Conservation (phyloP, 2,797 vertebrate species). For the Austrolebias charrua region DNA sequence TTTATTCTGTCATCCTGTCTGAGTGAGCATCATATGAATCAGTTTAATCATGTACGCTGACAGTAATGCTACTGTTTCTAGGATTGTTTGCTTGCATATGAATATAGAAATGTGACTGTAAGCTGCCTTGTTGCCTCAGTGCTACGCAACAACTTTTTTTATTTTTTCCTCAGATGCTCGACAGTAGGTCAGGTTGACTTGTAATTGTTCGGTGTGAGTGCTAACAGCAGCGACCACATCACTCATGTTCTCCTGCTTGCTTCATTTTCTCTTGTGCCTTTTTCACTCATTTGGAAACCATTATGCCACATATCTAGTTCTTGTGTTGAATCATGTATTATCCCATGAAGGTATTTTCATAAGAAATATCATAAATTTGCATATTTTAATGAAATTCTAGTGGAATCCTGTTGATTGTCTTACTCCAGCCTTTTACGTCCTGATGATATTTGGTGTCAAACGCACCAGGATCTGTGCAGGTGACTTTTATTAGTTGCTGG, state of each 20-base stretch:
- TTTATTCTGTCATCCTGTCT: slow-evolving; percentile 31
- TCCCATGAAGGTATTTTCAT: slow-evolving; percentile 65
- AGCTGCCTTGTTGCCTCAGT: slow-evolving; percentile 40
- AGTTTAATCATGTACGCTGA: slow-evolving; percentile 40
- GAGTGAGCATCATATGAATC: slow-evolving; percentile 20
- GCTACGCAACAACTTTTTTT: slow-evolving; percentile 6
- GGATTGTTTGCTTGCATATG: slow-evolving; percentile 49
- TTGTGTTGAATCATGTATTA: slow-evolving; percentile 49
- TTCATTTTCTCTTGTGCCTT: slow-evolving; percentile 63
- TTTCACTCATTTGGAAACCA: slow-evolving; percentile 26
- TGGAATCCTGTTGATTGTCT: slow-evolving; percentile 38
- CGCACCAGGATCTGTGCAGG: slow-evolving; percentile 50
- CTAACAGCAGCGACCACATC: slow-evolving; percentile 4
- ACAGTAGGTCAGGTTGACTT: slow-evolving; percentile 63
- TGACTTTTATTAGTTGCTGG: slow-evolving; percentile 48
- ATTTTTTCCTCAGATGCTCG: slow-evolving; percentile 32
- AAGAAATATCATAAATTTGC: slow-evolving; percentile 51
- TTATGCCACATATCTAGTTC: slow-evolving; percentile 55
- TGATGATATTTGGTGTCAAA: slow-evolving; percentile 31
- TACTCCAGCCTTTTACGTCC: slow-evolving; percentile 32
- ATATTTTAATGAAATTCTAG: slow-evolving; percentile 47
- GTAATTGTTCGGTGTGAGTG: slow-evolving; percentile 40
- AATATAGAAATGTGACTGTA: slow-evolving; percentile 49
- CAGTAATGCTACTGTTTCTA: slow-evolving; percentile 20
- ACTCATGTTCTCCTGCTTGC: slow-evolving; percentile 23